Base-by-base conservation (phyloP, 1,140 invertebrate species). In the Drosophila quadrilineata region DNA sequence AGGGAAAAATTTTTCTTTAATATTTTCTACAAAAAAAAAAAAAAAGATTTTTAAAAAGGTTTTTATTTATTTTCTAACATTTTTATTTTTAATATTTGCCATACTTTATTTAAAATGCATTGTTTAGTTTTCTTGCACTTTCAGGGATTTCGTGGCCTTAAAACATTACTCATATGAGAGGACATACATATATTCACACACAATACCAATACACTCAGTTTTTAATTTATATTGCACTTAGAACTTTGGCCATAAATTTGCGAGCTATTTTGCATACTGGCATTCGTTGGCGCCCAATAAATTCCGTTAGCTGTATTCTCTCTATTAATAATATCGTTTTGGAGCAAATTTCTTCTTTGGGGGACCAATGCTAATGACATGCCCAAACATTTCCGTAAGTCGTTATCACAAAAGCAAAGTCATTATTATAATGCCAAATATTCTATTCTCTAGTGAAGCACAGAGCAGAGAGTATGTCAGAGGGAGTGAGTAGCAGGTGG, bases 381-480 rank as follows among this genome's bases (percentile, higher is more conserved):
- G 72, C 75, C 71, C 77, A 85, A 87, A 88, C 75, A 75, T 87
- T 87, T 87, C 85, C 79, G 85, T 80, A 88, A 88, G 85, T 87
- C 85, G 80, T 87, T 88, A 87, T 80, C 74, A 74, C 73, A 82
- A 85, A 69, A 69, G 75, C 85, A 86, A 88, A 80, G 85, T 85
- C 85, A 88, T 88, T 87, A 88, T 87, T 87, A 74, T 79, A 84
- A 77, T 73, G 65, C 76, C 63, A 65, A 36, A 64, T 29, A 56
- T 43, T 12, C 40, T 22, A 1, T 12, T 9, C 45, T 31, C 45
- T 6, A 17, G 36, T 28, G 41, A 40, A n/a, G n/a, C 8, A 24
- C 8, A 24, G 40, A 35, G n/a, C 16, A 24, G 38, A 16, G 4
- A 21, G 38, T 16, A 10, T 10, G 31, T 6, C 8, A 41, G n/a